These are phyloP conservation scores for Corythoichthys intestinalis DNA, from an alignment of 2,113 vertebrate species.

Conservation along the genomic window DNA sequence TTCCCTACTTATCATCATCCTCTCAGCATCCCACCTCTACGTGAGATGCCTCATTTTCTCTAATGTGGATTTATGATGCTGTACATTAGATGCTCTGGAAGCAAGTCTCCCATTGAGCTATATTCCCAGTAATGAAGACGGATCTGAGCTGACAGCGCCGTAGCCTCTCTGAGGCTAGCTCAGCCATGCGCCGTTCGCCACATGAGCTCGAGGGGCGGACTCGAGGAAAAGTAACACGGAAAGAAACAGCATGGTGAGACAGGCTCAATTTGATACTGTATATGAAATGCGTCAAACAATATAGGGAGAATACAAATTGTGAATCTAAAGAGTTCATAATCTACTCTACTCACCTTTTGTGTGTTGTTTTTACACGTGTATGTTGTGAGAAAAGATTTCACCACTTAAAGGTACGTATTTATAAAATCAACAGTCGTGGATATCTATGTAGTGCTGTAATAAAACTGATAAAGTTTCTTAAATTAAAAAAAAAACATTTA, in stretches of 20 bases:
- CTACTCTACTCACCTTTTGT: constrained; percentile 42
- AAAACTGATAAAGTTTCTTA: not conserved
- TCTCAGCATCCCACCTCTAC: constrained; percentile 21
- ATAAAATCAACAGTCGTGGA: not conserved
- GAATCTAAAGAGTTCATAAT: constrained; percentile 44
- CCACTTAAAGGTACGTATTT: not conserved
- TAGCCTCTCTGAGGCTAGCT: constrained; percentile 28
- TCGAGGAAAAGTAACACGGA: constrained; percentile 7
- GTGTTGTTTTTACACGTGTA: constrained; percentile 29
- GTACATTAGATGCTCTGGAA: constrained; percentile 35
- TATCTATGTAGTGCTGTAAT: not conserved
- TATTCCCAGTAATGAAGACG: constrained; percentile 63
- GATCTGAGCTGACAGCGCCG: constrained; percentile 58
- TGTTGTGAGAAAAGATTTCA: constrained; percentile 19
- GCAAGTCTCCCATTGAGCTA: constrained; percentile 55
- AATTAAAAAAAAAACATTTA: too few relatives aligned
- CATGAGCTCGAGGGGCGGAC: constrained; percentile 35
- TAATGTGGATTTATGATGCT: constrained; percentile 70
- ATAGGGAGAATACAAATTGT: constrained; percentile 33
- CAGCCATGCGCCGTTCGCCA: constrained; percentile 33
- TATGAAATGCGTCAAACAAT: constrained; percentile 20
- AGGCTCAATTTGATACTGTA: not conserved
- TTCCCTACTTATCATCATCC: constrained; percentile 14
- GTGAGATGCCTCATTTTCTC: constrained; percentile 32
- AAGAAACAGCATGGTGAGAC: not conserved